Percentiles rank a stretch among this genome's conserved stretches.
Conservation (phyloP, 2,113 vertebrate genomes). For the Chelonoidis abingdonii region DNA sequence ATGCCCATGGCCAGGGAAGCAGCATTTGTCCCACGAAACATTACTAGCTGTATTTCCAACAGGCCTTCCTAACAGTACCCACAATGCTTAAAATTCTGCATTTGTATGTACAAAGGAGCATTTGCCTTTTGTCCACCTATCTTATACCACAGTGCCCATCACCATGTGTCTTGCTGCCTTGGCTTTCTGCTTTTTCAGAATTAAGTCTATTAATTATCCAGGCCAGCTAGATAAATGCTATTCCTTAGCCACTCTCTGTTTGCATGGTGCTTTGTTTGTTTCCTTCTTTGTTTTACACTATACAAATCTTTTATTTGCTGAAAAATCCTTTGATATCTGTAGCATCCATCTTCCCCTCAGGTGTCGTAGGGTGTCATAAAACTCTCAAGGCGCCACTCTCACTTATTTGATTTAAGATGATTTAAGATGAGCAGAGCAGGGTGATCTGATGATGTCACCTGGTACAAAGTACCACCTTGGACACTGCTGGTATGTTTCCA, state of each 20-base stretch:
- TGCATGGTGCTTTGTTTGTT: neutral
- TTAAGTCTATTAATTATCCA: neutral
- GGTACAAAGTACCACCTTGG: too few relatives aligned
- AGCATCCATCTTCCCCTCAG: neutral
- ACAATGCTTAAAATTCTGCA: neutral
- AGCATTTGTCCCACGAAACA: fast-evolving
- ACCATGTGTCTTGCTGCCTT: neutral
- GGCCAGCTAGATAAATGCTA: neutral
- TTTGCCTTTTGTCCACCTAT: fast-evolving
- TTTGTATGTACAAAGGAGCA: neutral
- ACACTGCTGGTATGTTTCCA: too few relatives aligned
- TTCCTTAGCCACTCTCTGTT: neutral
- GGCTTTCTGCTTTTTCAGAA: neutral
- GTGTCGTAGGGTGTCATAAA: fast-evolving
- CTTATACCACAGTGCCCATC: neutral
- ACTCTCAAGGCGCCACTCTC: neutral
- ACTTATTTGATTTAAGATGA: too few relatives aligned
- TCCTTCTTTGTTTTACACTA: neutral
- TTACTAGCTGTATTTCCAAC: fast-evolving
- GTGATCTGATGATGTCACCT: too few relatives aligned
- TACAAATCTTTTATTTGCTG: neutral
- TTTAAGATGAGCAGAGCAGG: too few relatives aligned
- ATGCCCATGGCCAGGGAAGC: neutral
- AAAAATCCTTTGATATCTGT: fast-evolving
- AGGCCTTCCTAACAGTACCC: neutral